Evolutionary conservation across 1,140 invertebrate species (phyloP).

Genomic region (Chironomus tepperi): DNA sequence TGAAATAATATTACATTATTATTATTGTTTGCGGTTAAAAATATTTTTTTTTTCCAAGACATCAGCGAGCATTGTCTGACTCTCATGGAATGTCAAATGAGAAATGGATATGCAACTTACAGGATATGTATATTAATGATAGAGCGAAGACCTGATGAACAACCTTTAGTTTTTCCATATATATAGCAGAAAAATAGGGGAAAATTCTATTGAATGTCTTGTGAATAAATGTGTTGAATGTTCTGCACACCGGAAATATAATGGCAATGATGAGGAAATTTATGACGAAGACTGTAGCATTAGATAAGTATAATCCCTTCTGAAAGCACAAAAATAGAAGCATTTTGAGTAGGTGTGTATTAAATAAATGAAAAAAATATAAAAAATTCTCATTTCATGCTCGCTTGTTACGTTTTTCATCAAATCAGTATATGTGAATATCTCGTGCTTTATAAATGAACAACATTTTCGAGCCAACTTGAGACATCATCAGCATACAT

Average conservation of each 20-base stretch:
- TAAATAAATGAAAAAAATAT: too few relatives aligned
- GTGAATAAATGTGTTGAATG: neutral
- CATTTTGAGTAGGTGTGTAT: neutral
- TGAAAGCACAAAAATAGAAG: neutral
- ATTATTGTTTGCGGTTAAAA: too few relatives aligned
- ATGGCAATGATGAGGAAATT: neutral
- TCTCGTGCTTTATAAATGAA: too few relatives aligned
- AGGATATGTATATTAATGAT: neutral
- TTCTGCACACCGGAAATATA: neutral
- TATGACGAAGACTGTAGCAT: neutral
- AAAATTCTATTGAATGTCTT: neutral
- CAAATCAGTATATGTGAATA: neutral
- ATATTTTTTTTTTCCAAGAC: too few relatives aligned
- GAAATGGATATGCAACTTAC: neutral
- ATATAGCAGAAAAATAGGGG: neutral
- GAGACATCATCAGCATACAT: neutral
- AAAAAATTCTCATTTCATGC: too few relatives aligned
- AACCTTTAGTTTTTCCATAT: neutral
- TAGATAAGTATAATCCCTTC: neutral
- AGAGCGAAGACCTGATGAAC: neutral
- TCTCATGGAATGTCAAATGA: neutral
- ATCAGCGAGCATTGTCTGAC: neutral
- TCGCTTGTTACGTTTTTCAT: neutral
- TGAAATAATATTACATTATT: neutral
- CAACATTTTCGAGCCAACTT: too few relatives aligned